Evolutionary conservation across 1,140 invertebrate genomes (phyloP), one percentile per base, ranked within the genome.

Genomic region (Euwallacea fornicatus): DNA sequence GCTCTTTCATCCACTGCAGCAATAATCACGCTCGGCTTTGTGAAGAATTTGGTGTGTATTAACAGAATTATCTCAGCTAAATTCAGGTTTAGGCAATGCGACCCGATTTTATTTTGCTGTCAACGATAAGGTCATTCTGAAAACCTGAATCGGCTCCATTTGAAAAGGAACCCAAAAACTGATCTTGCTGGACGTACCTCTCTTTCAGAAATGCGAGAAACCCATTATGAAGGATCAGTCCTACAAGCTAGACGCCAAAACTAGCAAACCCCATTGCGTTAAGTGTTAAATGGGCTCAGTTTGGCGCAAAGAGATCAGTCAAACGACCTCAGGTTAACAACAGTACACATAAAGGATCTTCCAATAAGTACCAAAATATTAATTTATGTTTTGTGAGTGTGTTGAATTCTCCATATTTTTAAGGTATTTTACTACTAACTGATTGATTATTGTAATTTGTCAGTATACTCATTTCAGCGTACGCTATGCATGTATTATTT

Each of bases 191-290:
- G 21, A 33, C 21, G 1, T 33, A 33, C 21, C 4, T 61, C 9
- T 62, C 13, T 85, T 84, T 6, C 81, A 88, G 86, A 87, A 87
- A 83, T 89, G 88, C 80, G 80, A 81, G 59, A 84, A 84, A 70
- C 85, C 87, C 44, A 86, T 89, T 33, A 86, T 85, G 76, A 72
- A 75, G 65, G 84, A 87, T 66, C 82, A 85, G 21, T 85, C 86
- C 11, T 89, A 88, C 78, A 84, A 84, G 61, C 85, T 88, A 21
- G 81, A 86, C 80, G 83, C 86, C 73, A 68, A 68, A 58, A 72
- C 71, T 64, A 86, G 85, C 77, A 83, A 85, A 77, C 87, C 87
- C 0, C 75, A 88, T 58, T 89, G 88, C 81, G 78, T 79, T 15
- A 78, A 78, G 67, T 85, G 84, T 72, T 72, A 71, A 72, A 21